A percentile compares a stretch with the other conserved stretches of the same genome.
These are phyloP conservation scores for Triplophysa bombifrons DNA, from an alignment of 2,797 vertebrate genomes.

Conservation along the genomic window DNA sequence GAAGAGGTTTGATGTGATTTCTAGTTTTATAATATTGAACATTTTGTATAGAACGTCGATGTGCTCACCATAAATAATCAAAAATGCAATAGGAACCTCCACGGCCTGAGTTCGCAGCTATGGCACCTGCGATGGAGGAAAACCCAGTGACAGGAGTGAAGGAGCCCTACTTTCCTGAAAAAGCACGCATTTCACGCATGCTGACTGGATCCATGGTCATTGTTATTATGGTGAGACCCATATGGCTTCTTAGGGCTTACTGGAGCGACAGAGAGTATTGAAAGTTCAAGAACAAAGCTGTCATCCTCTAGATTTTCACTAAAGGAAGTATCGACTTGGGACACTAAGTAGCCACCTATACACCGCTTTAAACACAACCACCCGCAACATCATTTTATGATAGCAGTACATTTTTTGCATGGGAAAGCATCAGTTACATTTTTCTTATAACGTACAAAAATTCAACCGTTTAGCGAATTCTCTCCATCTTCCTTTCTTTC, in stretches of 20 bases:
- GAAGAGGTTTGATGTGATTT: slow-evolving; percentile 70
- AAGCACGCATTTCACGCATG: slow-evolving; percentile 74
- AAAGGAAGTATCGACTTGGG: too few relatives aligned
- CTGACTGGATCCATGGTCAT: slow-evolving; percentile 82
- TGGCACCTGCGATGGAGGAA: slow-evolving; percentile 77
- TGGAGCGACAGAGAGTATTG: background rate
- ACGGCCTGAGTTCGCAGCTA: slow-evolving; percentile 79
- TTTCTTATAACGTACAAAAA: background rate
- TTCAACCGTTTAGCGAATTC: background rate
- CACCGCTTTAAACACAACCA: too few relatives aligned
- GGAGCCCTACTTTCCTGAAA: slow-evolving; percentile 79
- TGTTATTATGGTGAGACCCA: slow-evolving; percentile 77
- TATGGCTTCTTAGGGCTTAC: background rate
- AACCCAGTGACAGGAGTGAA: slow-evolving; percentile 81
- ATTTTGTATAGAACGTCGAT: background rate
- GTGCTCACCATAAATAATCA: background rate
- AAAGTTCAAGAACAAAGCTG: background rate
- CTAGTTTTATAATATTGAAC: background rate
- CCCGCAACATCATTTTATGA: too few relatives aligned
- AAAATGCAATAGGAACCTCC: slow-evolving; percentile 72
- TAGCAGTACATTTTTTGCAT: background rate
- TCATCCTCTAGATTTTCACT: too few relatives aligned
- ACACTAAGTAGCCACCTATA: too few relatives aligned
- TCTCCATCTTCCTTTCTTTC: background rate
- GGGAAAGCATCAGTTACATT: background rate